phyloP scores from a whole-genome alignment of 1,140 invertebrate species.

The Euglossa dilemma region DNA sequence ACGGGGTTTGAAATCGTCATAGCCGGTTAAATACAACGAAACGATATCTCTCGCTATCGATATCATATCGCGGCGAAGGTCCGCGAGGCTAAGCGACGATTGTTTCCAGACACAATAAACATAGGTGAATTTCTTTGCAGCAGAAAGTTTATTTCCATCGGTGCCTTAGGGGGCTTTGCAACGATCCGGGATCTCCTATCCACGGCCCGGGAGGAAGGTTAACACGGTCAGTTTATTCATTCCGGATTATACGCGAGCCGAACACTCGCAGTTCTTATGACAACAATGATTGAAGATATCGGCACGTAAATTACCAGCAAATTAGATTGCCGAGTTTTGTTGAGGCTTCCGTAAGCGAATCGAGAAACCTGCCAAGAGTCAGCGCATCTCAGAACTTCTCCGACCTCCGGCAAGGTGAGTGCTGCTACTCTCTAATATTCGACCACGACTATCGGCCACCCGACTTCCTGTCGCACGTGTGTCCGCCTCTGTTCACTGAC shows the following conservation, averaged over 20 bases:
- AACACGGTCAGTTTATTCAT: not conserved
- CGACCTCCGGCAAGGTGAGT: slow-evolving; percentile 66
- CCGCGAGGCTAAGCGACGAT: not conserved
- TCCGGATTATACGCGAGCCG: not conserved
- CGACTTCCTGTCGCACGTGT: slow-evolving; percentile 33
- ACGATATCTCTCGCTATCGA: too few relatives aligned
- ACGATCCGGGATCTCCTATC: not conserved
- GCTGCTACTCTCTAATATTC: slow-evolving; percentile 44
- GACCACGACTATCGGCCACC: not conserved
- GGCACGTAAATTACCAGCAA: slow-evolving; percentile 66
- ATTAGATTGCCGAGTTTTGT: slow-evolving; percentile 78
- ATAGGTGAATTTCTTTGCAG: not conserved
- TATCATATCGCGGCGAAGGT: not conserved
- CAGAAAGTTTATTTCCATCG: not conserved
- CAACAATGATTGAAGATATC: slow-evolving; percentile 58
- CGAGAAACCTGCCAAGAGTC: slow-evolving; percentile 76
- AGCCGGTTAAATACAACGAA: too few relatives aligned
- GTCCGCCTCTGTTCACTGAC: not conserved
- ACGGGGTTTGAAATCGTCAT: too few relatives aligned
- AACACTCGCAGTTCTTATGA: slow-evolving; percentile 12
- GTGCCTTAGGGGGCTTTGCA: too few relatives aligned
- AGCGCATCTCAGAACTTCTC: slow-evolving; percentile 70
- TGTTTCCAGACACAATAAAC: not conserved
- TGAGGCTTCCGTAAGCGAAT: slow-evolving; percentile 80
- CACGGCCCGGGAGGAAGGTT: not conserved